phyloP scores from a whole-genome alignment of 1,140 invertebrate species.

The Eufriesea mexicana region DNA sequence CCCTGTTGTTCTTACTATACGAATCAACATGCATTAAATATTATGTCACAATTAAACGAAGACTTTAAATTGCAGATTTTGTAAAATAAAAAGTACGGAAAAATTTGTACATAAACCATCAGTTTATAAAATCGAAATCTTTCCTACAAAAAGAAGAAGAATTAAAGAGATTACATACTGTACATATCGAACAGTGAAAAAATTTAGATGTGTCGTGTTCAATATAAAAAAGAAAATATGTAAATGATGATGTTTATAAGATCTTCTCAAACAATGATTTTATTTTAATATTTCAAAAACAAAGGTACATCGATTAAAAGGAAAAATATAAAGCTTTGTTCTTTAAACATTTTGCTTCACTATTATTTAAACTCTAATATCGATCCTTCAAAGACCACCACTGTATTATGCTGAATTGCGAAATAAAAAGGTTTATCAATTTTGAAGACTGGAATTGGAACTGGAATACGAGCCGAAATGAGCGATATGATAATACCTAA shows the following conservation, averaged over 20 bases:
- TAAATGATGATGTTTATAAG: background rate
- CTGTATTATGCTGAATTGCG: slow-evolving; percentile 23
- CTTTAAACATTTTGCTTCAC: background rate
- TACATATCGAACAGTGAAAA: background rate
- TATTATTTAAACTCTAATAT: background rate
- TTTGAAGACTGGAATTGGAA: background rate
- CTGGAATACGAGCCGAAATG: background rate
- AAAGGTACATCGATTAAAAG: background rate
- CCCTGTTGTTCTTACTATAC: background rate
- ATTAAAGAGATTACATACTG: background rate
- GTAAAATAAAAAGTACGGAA: background rate
- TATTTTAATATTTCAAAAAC: background rate
- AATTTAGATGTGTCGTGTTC: no score
- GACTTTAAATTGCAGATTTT: no score
- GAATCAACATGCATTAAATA: background rate
- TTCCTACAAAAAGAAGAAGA: background rate
- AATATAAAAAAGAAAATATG: no score
- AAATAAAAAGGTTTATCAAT: slow-evolving; percentile 50
- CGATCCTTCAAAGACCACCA: slow-evolving; percentile 17
- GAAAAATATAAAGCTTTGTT: background rate
- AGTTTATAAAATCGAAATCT: background rate
- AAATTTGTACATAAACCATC: background rate
- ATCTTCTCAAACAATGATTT: background rate
- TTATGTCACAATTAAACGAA: background rate
- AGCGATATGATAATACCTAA: fast-evolving